Percentiles rank a stretch among this genome's conserved stretches.
Conservation (phyloP, 2,113 vertebrate genomes). For the Hypocryptadius cinnamomeus region DNA sequence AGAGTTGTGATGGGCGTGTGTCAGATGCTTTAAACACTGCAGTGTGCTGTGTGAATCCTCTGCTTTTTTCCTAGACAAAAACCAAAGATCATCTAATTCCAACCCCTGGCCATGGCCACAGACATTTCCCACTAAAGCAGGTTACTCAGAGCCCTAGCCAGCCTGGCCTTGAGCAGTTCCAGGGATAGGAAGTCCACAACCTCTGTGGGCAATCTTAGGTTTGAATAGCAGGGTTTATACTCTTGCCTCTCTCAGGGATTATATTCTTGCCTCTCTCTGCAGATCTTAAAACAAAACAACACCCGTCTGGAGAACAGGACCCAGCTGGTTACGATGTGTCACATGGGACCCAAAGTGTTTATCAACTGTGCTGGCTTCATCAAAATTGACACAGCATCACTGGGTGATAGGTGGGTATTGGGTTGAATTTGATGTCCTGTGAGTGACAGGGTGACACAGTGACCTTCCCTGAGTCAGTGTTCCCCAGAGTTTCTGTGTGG, state of each 20-base stretch:
- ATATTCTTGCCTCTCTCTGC: background rate
- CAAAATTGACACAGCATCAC: constrained; percentile 94
- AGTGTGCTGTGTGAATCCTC: background rate
- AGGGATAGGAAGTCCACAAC: background rate
- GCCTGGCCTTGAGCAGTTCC: background rate
- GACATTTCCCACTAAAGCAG: background rate
- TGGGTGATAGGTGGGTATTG: constrained; percentile 88
- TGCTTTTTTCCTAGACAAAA: background rate
- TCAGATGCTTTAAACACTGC: background rate
- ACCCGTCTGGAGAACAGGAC: constrained; percentile 96
- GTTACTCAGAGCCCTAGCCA: background rate
- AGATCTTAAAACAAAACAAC: constrained; percentile 99
- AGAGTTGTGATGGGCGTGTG: background rate
- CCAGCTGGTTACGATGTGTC: constrained; percentile 97
- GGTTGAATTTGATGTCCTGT: accelerated
- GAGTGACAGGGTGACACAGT: background rate
- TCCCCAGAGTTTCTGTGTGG: background rate
- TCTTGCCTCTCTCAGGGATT: background rate
- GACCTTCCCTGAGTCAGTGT: background rate
- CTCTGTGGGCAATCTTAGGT: background rate
- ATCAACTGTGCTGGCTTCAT: constrained; percentile 99
- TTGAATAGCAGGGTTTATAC: background rate
- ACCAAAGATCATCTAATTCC: background rate
- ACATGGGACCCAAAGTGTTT: constrained; percentile 99
- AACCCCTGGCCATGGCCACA: background rate